A percentile compares a stretch with the other conserved stretches of the same genome.
Conservation (phyloP, 2,888 invertebrate species). For the Drosophila ezoana region DNA sequence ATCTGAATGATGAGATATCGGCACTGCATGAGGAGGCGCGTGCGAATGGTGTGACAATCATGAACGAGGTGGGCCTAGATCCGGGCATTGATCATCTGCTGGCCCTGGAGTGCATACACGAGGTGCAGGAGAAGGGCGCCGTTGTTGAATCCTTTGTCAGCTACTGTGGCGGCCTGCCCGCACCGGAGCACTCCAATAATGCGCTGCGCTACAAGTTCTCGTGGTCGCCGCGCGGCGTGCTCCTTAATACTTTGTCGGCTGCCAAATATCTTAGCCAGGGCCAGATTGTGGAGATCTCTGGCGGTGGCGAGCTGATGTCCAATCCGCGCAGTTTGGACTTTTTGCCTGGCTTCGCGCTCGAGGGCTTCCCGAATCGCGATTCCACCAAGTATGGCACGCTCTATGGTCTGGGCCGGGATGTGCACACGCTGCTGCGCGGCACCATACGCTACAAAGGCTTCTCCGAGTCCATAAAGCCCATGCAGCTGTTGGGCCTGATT, state of each 20-base stretch:
- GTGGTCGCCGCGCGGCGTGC: constrained; percentile 97
- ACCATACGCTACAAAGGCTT: constrained; percentile 97
- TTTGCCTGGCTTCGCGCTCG: constrained; percentile 97
- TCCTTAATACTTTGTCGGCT: constrained; percentile 94
- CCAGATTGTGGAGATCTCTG: constrained; percentile 94
- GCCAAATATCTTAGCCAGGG: constrained; percentile 95
- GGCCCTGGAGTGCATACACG: constrained; percentile 98
- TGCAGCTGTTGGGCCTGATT: constrained; percentile 95
- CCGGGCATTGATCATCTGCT: constrained; percentile 99
- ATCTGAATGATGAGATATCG: constrained; percentile 93
- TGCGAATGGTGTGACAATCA: constrained; percentile 94
- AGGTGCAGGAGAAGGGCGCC: constrained; percentile 94
- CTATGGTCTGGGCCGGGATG: constrained; percentile 94
- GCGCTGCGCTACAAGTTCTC: constrained; percentile 96
- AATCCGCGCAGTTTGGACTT: constrained; percentile 92
- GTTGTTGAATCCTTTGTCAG: constrained; percentile 97
- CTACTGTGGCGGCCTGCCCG: constrained; percentile 98
- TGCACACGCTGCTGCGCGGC: constrained; percentile 95
- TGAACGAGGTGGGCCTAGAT: constrained; percentile 99
- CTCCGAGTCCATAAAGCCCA: constrained; percentile 93
- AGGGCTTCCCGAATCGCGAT: constrained; percentile 98
- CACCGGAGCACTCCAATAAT: constrained; percentile 97
- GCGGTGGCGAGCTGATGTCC: constrained; percentile 95
- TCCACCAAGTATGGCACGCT: constrained; percentile 94
- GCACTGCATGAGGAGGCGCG: constrained; percentile 93